Evolutionary conservation across 1,140 invertebrate genomes (phyloP).

Genomic region (Euwallacea similis): DNA sequence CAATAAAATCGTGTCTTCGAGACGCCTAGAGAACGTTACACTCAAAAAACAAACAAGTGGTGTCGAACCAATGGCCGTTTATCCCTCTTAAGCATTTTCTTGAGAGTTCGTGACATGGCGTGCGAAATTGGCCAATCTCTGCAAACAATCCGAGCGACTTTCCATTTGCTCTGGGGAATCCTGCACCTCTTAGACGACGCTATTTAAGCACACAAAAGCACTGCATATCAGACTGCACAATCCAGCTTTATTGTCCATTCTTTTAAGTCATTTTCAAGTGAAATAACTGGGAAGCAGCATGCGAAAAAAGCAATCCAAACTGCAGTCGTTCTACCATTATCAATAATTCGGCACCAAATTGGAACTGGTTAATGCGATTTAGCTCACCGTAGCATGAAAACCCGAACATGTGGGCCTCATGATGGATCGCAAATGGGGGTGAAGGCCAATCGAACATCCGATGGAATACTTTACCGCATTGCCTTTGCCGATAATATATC

Average conservation of each 20-base stretch:
- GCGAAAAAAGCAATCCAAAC: no score
- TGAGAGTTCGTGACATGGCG: conserved; percentile 13
- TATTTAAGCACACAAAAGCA: no score
- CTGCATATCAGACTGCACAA: no score
- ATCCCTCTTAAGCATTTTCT: conserved; percentile 2
- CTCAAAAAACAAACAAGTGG: neutral
- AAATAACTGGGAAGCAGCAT: no score
- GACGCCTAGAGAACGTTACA: neutral
- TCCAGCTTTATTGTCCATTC: no score
- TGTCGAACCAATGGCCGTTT: conserved; percentile 1
- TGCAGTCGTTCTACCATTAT: no score
- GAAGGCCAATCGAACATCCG: neutral
- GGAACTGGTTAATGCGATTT: conserved; percentile 1
- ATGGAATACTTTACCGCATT: neutral
- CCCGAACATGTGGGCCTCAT: neutral
- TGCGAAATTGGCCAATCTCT: conserved; percentile 11
- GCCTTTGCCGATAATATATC: no score
- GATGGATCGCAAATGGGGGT: conserved; percentile 1
- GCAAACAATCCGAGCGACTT: conserved; percentile 3
- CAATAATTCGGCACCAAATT: conserved; percentile 1
- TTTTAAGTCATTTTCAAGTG: no score
- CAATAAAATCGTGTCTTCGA: no score
- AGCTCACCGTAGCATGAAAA: neutral
- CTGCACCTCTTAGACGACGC: no score
- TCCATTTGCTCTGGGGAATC: neutral